These are phyloP conservation scores for Euthynnus affinis DNA, from an alignment of 2,797 vertebrate species.

Conservation along the genomic window DNA sequence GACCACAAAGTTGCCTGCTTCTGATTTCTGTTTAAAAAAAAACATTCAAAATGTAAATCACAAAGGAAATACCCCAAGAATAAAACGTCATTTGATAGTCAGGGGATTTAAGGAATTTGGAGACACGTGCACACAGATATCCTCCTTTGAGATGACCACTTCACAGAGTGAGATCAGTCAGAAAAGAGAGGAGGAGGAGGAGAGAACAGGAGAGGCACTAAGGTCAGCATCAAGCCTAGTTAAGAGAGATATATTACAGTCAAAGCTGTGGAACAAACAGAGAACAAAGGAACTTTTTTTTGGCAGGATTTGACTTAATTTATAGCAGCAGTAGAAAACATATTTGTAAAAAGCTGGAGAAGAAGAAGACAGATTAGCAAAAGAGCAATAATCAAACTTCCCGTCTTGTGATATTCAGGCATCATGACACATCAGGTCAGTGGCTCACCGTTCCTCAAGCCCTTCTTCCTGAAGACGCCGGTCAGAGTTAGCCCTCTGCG, in stretches of 20 bases:
- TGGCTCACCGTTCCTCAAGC: constrained; percentile 82
- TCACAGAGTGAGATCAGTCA: constrained; percentile 70
- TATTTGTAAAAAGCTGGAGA: neutral
- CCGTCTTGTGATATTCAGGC: constrained; percentile 7
- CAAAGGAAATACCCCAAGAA: constrained; percentile 21
- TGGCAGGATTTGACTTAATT: constrained; percentile 5
- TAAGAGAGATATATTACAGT: constrained; percentile 33
- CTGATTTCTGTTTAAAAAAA: neutral
- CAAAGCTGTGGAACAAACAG: constrained; percentile 33
- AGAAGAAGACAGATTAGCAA: neutral
- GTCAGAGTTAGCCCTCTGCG: constrained; percentile 66
- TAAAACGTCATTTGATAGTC: constrained; percentile 47
- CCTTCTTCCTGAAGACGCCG: constrained; percentile 81
- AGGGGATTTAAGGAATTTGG: constrained; percentile 72
- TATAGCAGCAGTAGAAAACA: neutral
- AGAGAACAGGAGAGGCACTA: constrained; percentile 39
- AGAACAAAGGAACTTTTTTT: constrained; percentile 16
- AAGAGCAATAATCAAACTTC: constrained; percentile 4
- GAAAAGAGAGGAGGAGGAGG: constrained; percentile 42
- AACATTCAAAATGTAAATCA: constrained; percentile 14
- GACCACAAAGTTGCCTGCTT: neutral
- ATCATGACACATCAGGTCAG: constrained; percentile 81
- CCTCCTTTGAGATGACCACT: constrained; percentile 69
- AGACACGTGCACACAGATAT: constrained; percentile 74
- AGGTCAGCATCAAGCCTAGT: constrained; percentile 39